Evolutionary conservation across 1,140 invertebrate species (phyloP).

Genomic region (Wiebesia pumilae): DNA sequence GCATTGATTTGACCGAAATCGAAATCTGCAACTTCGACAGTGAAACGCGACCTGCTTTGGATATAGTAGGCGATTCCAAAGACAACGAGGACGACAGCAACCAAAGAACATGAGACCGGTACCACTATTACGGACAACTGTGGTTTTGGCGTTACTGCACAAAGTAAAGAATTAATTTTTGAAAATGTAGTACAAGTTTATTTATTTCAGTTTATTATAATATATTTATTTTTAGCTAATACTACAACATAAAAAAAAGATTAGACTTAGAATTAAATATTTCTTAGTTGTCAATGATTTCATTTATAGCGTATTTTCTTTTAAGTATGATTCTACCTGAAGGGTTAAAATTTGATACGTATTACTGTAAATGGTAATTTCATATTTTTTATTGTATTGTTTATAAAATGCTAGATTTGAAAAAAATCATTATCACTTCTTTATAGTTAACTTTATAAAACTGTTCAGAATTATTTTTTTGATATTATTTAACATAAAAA

Average conservation of each 20-base stretch:
- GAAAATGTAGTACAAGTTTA: too few species aligned
- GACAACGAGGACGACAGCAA: slow-evolving; percentile 86
- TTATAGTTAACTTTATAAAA: too few species aligned
- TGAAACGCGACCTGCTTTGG: slow-evolving; percentile 85
- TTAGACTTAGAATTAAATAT: not conserved
- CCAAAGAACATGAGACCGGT: slow-evolving; percentile 84
- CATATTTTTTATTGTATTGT: not conserved
- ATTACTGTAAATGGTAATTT: too few species aligned
- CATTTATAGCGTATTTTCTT: too few species aligned
- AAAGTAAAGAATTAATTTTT: slow-evolving; percentile 44
- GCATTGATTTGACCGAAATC: slow-evolving; percentile 86
- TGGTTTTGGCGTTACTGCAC: slow-evolving; percentile 82
- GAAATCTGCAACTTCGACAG: slow-evolving; percentile 90
- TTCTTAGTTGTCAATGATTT: not conserved
- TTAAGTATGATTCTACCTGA: too few species aligned
- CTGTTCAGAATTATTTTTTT: too few species aligned
- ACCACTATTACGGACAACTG: slow-evolving; percentile 90
- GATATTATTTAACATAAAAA: too few species aligned
- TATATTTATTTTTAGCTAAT: not conserved
- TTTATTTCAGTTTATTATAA: too few species aligned
- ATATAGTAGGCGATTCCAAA: slow-evolving; percentile 90
- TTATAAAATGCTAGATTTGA: too few species aligned
- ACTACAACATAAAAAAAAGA: not conserved
- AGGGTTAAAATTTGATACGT: too few species aligned
- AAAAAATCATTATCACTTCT: too few species aligned